Base-by-base conservation (phyloP, 2,797 vertebrate species). In the Danio aesculapii region DNA sequence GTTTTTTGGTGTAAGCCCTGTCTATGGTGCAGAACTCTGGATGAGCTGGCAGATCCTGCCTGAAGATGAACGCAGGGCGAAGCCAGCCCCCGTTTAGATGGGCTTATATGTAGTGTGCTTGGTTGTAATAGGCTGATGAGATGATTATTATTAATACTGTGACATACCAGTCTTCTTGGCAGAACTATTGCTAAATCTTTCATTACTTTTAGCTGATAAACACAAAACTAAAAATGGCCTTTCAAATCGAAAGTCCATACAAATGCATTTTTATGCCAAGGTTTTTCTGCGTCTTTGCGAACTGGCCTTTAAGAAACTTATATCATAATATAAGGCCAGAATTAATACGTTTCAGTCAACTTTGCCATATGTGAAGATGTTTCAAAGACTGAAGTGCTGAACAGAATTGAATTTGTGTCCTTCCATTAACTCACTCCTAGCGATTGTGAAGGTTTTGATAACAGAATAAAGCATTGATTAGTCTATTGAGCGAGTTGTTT, bases 381-480 rank as follows among this genome's bases (percentile, higher is more conserved):
- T 44, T 44, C 41, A 59, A 53, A 58, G 21, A 67, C 53, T 58
- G 13, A 68, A 49, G 21, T 39, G 55, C 21, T 49, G 44, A 74
- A 49, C 8, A 14, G 9, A 46, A n/a, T 43, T 12, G 50, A 30
- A 68, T 30, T 11, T 30, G 50, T 68, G 12, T 14, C 43, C 13
- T 57, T 77, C 75, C 55, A 6, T 57, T 67, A 67, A 77, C 44
- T 30, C 9, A 0, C 46, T 76, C 49, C 5, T 17, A 0, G 0
- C 49, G 16, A 43, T 61, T 77, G 9, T 12, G 44, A 58, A 50
- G 30, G 67, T 69, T 62, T 50, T 62, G 55, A 39, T 49, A 69
- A 59, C n/a, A 61, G 67, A 71, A 52, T 62, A 70, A 52, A 70
- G 47, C 39, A n/a, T 30, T 62, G 46, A 71, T 71, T 62, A 46